These are phyloP conservation scores for Meles meles DNA, from an alignment of 2,113 vertebrate genomes.

Conservation along the genomic window DNA sequence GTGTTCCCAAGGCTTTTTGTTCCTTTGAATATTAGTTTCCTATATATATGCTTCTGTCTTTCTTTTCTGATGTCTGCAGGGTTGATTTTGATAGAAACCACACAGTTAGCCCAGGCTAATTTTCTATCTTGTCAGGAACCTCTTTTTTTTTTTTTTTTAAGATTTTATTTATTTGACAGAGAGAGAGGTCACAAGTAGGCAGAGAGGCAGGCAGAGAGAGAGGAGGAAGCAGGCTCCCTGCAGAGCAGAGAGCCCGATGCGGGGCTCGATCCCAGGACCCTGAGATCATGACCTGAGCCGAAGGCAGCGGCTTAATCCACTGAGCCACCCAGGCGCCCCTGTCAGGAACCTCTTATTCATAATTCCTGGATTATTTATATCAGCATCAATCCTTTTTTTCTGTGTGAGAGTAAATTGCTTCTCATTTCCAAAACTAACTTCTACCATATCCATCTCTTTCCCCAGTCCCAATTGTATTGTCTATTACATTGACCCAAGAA, in stretches of 20 bases:
- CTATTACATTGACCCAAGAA: neutral
- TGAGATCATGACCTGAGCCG: too few relatives aligned
- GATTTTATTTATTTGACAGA: too few relatives aligned
- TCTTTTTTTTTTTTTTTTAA: too few relatives aligned
- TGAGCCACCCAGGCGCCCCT: too few relatives aligned
- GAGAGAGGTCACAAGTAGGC: too few relatives aligned
- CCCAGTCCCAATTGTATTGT: neutral
- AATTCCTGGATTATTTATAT: slow-evolving; percentile 8
- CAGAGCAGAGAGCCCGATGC: too few relatives aligned
- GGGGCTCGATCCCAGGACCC: too few relatives aligned
- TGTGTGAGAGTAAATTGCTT: neutral
- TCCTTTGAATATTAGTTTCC: neutral
- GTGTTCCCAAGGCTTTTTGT: neutral
- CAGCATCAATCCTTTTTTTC: neutral
- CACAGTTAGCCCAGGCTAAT: neutral
- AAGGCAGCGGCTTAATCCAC: too few relatives aligned
- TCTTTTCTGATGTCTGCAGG: neutral
- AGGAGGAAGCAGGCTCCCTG: too few relatives aligned
- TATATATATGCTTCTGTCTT: neutral
- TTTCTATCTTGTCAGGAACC: neutral
- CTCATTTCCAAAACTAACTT: slow-evolving; percentile 9
- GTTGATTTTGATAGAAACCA: neutral
- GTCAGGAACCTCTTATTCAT: neutral
- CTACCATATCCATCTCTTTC: neutral
- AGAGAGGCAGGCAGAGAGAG: too few relatives aligned